These are phyloP conservation scores for Drosophila siamana DNA, from an alignment of 2,888 invertebrate species.

Conservation along the genomic window DNA sequence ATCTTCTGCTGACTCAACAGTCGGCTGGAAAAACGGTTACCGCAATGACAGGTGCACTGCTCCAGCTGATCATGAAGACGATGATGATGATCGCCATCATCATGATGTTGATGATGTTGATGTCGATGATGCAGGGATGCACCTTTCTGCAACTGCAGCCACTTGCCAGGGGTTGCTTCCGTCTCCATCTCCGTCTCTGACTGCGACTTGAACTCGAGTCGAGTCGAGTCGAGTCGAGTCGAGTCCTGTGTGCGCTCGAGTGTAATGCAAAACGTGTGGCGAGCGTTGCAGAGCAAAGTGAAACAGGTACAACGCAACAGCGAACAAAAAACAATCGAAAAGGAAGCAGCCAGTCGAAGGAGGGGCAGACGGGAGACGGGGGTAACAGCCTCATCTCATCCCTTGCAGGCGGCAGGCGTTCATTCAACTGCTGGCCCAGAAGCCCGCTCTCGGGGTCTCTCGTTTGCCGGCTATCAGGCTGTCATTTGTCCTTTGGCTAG, in stretches of 20 bases:
- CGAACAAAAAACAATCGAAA: constrained; percentile 3
- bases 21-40: constrained; percentile 61
- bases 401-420: constrained; percentile 44
- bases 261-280: constrained; percentile 72
- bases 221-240: background rate
- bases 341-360: constrained; percentile 6
- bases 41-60: constrained; percentile 74
- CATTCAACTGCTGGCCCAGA: constrained; percentile 17
- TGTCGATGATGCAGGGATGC: constrained; percentile 72
- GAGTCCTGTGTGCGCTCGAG: constrained; percentile 55
- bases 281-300: constrained; percentile 29
- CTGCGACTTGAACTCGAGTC: too few species aligned
- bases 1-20: constrained; percentile 54
- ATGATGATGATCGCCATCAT: constrained; percentile 14
- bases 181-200: too few species aligned
- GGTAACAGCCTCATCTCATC: constrained; percentile 27
- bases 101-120: background rate
- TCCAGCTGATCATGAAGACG: constrained; percentile 30
- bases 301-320: constrained; percentile 46
- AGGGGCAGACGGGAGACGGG: too few species aligned
- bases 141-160: constrained; percentile 72
- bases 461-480: constrained; percentile 31
- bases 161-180: constrained; percentile 52
- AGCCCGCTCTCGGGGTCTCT: background rate
- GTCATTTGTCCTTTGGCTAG: constrained; percentile 46